phyloP scores from a whole-genome alignment of 2,888 invertebrate species.

The Eristalis intricaria region DNA sequence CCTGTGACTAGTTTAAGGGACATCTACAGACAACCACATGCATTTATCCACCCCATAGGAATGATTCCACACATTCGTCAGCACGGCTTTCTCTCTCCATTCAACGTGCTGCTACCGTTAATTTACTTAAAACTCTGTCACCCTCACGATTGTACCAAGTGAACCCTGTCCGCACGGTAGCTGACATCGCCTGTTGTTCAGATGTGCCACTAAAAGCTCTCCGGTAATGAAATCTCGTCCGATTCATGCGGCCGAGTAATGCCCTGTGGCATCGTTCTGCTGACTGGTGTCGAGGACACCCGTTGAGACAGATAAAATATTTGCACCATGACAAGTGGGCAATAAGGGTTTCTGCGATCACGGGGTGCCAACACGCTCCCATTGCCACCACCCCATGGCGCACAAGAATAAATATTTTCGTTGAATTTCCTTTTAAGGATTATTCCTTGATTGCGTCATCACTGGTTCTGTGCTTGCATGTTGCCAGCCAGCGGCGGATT shows the following conservation, averaged over 20 bases:
- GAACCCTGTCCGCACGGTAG: background rate
- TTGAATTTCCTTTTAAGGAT: constrained; percentile 51
- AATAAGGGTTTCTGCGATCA: background rate
- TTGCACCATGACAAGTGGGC: constrained; percentile 1
- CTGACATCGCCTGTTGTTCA: constrained; percentile 35
- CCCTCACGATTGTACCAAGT: background rate
- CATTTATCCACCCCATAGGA: background rate
- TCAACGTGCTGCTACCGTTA: background rate
- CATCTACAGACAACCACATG: background rate
- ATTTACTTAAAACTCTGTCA: background rate
- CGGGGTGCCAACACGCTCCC: background rate
- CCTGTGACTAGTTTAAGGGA: background rate
- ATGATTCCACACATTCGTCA: background rate
- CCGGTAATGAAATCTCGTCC: constrained; percentile 44
- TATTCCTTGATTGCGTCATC: constrained; percentile 47
- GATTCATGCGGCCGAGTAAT: background rate
- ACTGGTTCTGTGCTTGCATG: constrained; percentile 10
- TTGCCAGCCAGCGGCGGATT: background rate
- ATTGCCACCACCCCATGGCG: background rate
- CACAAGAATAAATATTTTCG: constrained; percentile 38
- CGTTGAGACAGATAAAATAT: constrained; percentile 32
- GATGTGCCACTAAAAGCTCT: constrained; percentile 32
- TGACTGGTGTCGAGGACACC: constrained; percentile 26
- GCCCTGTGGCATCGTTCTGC: background rate
- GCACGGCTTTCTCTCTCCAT: background rate